Base-by-base conservation (phyloP, 1,140 invertebrate genomes). In the Branchinecta lindahli region DNA sequence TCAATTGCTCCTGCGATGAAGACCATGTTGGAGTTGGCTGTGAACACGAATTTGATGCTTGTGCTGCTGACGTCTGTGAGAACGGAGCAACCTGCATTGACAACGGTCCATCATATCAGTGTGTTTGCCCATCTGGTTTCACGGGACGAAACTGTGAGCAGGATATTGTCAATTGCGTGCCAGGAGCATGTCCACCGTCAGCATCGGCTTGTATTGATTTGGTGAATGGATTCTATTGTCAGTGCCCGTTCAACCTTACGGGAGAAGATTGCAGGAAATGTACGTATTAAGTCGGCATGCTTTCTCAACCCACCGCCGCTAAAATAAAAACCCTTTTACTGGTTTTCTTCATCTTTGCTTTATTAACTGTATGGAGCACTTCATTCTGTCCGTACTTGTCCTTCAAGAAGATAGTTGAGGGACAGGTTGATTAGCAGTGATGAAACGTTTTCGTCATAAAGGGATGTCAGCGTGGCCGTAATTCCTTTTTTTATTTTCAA, bases 191-290 rank as follows among this genome's bases (percentile, higher is more conserved):
- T 78, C 93, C 94, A 66, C 90, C 92, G 68, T 91, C 91, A 15
- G 92, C 94, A 7, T 91, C 88, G 12, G 52, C 52, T 15, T 97
- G 94, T 76, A 90, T 97, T 72, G 94, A 97, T 81, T 82, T 96
- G 18, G 92, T 90, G 66, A 90, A 90, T 73, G 87, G 87, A 76
- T 95, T 94, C 82, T 93, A 94, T 77, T 97, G 94, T 76, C 90
- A 94, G 78, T 96, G 93, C 84, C 92, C 93, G 46, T 95, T 96
- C 79, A 96, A 96, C 77, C 83, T 95, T 72, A 97, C 94, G 69
- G 94, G 94, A 61, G 92, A 96, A 77, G 93, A 96, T 76, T 98
- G 94, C 74, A 85, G 94, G 78, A 97, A 97, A 84, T 87, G 91
- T 88, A 84, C 83, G 82, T 80, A 33, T 33, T 33, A 5, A 33